These are phyloP conservation scores for Clunio marinus DNA, from an alignment of 2,888 invertebrate species.

Conservation along the genomic window DNA sequence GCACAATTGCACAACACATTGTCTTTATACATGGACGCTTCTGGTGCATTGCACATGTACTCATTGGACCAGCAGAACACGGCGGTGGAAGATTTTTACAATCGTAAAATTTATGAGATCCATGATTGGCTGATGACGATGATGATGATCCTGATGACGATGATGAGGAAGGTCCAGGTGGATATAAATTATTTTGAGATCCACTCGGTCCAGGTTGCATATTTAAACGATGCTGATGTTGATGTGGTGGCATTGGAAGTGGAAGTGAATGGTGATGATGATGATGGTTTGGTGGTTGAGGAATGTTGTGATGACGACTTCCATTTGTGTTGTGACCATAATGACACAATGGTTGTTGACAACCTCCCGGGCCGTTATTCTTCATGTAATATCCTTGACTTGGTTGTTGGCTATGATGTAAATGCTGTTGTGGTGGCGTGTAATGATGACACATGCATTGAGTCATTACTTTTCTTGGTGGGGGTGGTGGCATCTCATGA, in stretches of 20 bases:
- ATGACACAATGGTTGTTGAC: slow-evolving; percentile 27
- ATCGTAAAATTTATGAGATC: slow-evolving; percentile 42
- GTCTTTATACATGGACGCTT: slow-evolving; percentile 31
- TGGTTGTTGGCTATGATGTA: neutral
- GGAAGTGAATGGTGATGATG: slow-evolving; percentile 5
- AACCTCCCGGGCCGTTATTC: neutral
- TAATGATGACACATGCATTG: slow-evolving; percentile 38
- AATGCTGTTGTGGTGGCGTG: slow-evolving; percentile 6
- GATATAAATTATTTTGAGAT: neutral
- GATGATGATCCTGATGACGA: no score
- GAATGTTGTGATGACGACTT: slow-evolving; percentile 27
- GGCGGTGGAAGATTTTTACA: slow-evolving; percentile 16
- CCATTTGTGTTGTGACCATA: slow-evolving; percentile 16
- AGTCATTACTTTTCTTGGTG: slow-evolving; percentile 6
- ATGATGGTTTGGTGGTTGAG: neutral
- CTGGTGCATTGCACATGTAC: slow-evolving; percentile 28
- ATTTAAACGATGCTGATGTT: slow-evolving; percentile 5
- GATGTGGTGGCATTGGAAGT: neutral
- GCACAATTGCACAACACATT: slow-evolving; percentile 32
- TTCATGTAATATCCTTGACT: neutral
- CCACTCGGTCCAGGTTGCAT: neutral
- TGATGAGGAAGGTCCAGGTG: slow-evolving; percentile 45
- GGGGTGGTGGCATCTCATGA: slow-evolving; percentile 26
- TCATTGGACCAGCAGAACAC: slow-evolving; percentile 9
- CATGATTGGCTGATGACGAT: no score